Base-by-base conservation (phyloP, 2,113 vertebrate species). In the Phycodurus eques region DNA sequence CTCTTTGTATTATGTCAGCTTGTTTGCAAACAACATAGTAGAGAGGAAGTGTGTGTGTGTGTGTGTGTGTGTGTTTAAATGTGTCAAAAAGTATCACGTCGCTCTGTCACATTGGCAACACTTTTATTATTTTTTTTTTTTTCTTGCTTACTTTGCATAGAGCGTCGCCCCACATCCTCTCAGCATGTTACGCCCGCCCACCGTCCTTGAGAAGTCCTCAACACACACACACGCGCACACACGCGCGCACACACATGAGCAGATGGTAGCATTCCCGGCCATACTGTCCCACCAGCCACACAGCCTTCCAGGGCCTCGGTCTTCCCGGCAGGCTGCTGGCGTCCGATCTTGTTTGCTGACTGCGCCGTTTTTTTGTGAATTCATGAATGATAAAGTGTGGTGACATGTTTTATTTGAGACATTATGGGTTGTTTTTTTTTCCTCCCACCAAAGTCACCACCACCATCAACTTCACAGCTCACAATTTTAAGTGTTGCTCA, bases 61-160 rank as follows among this genome's bases (percentile, higher is more conserved):
- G 67, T 75, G 53, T 70, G 72, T 63, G 14, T 67, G 33, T 74
- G 73, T 56, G 39, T 76, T 46, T 57, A 57, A 59, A 49, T 70
- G 61, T 56, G 71, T 68, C 64, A 46, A 66, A 66, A 14, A 47
- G 22, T 43, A 47, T 66, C 44, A 47, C 6, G 13, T 9, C 15
- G 43, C 64, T 66, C 44, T 17, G 44, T 47, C 64, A 66, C 44
- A 66, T 47, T 13, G 42, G 63, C 42, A 43, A 43, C 42, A 31
- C 13, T 59, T 59, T 57, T 22, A 15, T 49, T 49, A 8, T 31
- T 59, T 33, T 15, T 33, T 51, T 51, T 22, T 22, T 56, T 61
- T 61, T 22, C 13, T 22, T 65, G 63, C 63, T 22, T 46, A 66
- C 64, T 66, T 47, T 47, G 64, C 64, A 66, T 47, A 66, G 22